Evolutionary conservation across 2,113 vertebrate species (phyloP).

Genomic region (Plecturocebus donacophilus): DNA sequence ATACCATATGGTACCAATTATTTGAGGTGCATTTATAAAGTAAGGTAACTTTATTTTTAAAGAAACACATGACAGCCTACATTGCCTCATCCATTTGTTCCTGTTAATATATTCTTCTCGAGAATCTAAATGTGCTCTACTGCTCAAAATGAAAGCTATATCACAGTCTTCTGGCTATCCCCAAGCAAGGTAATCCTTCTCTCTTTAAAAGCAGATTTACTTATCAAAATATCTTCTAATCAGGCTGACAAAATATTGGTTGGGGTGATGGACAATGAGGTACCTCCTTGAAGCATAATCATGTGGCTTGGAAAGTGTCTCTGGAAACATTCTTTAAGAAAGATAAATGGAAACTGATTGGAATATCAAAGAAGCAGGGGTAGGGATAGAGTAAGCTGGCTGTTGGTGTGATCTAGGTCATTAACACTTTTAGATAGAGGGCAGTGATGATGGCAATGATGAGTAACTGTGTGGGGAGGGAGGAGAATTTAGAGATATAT

Average conservation of each 20-base stretch:
- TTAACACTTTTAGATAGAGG: background rate
- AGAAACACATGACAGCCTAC: background rate
- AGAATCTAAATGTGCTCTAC: background rate
- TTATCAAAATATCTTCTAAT: background rate
- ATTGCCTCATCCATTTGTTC: background rate
- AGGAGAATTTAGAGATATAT: background rate
- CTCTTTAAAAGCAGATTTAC: background rate
- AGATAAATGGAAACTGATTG: background rate
- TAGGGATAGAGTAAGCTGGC: background rate
- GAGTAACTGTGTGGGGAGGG: background rate
- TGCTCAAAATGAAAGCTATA: background rate
- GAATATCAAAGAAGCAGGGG: background rate
- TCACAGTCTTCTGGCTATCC: background rate
- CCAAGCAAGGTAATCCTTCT: background rate
- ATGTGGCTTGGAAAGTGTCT: background rate
- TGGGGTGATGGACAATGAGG: background rate
- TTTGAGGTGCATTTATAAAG: background rate
- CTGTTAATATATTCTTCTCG: background rate
- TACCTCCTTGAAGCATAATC: background rate
- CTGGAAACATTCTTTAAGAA: background rate
- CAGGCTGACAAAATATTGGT: background rate
- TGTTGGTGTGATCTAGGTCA: background rate
- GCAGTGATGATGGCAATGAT: background rate
- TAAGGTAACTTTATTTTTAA: background rate
- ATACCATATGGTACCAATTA: background rate